Conservation (phyloP, 2,113 vertebrate genomes). For the Perognathus longimembris region DNA sequence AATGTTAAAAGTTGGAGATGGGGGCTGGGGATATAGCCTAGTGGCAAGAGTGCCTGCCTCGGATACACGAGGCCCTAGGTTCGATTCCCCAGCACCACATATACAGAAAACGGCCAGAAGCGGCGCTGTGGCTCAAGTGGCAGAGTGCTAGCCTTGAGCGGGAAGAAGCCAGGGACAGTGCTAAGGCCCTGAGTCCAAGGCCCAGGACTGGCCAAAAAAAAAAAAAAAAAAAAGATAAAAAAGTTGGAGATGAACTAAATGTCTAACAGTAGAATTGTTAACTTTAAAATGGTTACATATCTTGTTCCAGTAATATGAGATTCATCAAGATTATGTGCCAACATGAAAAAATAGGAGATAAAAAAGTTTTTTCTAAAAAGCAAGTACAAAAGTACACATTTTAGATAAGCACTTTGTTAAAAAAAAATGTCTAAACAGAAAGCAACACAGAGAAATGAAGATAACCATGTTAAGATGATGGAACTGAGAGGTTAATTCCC, state of each 20-base stretch:
- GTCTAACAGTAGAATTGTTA: neutral
- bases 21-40: no score
- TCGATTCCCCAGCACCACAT: no score
- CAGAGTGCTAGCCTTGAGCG: no score
- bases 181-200: no score
- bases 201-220: no score
- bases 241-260: conserved; percentile 34
- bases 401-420: conserved; percentile 52
- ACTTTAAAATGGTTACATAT: neutral
- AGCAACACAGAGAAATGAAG: conserved; percentile 56
- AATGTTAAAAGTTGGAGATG: conserved; percentile 9
- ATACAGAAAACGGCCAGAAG: no score
- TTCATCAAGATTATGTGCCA: conserved; percentile 6
- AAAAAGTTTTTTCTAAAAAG: neutral
- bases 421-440: conserved; percentile 60
- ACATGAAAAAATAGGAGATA: conserved; percentile 24
- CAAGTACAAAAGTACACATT: conserved; percentile 28
- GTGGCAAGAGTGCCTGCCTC: no score
- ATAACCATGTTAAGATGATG: conserved; percentile 36
- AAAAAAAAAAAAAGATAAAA: no score
- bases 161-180: no score
- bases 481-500: neutral
- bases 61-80: no score
- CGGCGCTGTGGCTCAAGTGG: no score
- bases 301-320: conserved; percentile 8